Percentiles rank a stretch among this genome's conserved stretches.
Evolutionary conservation across 2,888 invertebrate genomes (phyloP).

Genomic region (Coenonympha arcania): DNA sequence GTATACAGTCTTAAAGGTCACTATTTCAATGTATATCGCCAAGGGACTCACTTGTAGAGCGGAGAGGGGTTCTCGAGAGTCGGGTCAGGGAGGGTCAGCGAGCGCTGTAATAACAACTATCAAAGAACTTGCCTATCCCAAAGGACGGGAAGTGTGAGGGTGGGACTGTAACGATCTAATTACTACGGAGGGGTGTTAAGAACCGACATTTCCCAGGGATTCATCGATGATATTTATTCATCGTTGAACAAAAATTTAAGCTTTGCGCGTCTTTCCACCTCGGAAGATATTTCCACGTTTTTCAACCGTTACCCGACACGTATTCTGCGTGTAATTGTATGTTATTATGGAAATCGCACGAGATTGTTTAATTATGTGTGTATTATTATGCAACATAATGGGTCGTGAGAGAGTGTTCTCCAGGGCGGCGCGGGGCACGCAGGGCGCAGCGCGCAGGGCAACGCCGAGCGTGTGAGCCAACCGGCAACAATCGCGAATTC

Average conservation of each 20-base stretch:
- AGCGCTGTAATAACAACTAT: conserved; percentile 51
- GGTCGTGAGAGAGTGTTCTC: conserved; percentile 12
- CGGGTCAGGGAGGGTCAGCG: conserved; percentile 48
- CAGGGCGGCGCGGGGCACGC: conserved; percentile 4
- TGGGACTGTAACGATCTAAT: conserved; percentile 24
- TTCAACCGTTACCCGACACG: neutral
- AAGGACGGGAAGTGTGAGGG: conserved; percentile 32
- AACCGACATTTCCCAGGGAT: conserved; percentile 1
- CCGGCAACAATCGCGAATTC: conserved; percentile 68
- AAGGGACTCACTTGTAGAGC: conserved; percentile 12
- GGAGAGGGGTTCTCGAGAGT: conserved; percentile 44
- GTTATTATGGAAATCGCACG: conserved; percentile 6
- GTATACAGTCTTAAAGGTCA: conserved; percentile 17
- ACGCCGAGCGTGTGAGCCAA: conserved; percentile 71
- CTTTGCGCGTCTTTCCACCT: neutral
- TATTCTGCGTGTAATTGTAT: neutral
- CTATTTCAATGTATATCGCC: conserved; percentile 15
- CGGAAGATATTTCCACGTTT: neutral
- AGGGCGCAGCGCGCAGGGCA: conserved; percentile 43
- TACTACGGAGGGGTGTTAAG: conserved; percentile 10
- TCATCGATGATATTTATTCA: neutral
- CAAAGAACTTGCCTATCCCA: conserved; percentile 39
- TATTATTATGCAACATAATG: conserved; percentile 12
- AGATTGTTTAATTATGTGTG: conserved; percentile 9
- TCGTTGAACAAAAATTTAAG: neutral